These are phyloP conservation scores for Amblyornis subalaris DNA, from an alignment of 2,113 vertebrate genomes.

Conservation along the genomic window DNA sequence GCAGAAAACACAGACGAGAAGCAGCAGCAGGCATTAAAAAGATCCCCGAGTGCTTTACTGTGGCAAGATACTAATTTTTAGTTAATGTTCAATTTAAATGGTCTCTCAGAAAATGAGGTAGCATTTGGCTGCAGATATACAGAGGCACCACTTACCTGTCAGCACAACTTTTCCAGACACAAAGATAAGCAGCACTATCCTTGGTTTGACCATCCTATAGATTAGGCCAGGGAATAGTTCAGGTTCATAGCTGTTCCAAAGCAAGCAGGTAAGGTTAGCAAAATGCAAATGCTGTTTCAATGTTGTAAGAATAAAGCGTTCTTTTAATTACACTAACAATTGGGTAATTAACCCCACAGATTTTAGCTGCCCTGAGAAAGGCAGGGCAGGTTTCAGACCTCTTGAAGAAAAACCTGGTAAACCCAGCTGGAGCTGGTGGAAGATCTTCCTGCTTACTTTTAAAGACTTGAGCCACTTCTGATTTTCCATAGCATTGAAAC, in stretches of 20 bases:
- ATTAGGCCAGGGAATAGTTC: constrained; percentile 96
- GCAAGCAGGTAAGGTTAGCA: not conserved
- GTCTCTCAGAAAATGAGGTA: not conserved
- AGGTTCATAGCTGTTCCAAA: constrained; percentile 87
- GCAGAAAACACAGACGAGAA: not conserved
- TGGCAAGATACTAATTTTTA: not conserved
- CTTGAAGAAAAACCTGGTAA: not conserved
- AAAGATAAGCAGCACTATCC: constrained; percentile 94
- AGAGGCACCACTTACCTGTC: constrained; percentile 77
- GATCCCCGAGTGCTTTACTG: not conserved
- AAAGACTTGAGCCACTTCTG: not conserved
- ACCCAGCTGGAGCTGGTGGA: not conserved
- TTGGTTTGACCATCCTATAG: constrained; percentile 96
- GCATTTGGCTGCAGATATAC: not conserved
- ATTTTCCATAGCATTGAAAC: not conserved
- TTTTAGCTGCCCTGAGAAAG: not conserved
- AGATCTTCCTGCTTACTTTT: not conserved
- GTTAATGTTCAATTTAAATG: not conserved
- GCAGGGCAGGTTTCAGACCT: not conserved
- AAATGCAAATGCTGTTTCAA: not conserved
- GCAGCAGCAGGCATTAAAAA: not conserved
- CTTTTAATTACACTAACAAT: not conserved
- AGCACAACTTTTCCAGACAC: constrained; percentile 96
- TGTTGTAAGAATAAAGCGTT: not conserved
- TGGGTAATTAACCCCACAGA: not conserved